Conservation (phyloP, 2,888 invertebrate species). For the Gortyna flavago region DNA sequence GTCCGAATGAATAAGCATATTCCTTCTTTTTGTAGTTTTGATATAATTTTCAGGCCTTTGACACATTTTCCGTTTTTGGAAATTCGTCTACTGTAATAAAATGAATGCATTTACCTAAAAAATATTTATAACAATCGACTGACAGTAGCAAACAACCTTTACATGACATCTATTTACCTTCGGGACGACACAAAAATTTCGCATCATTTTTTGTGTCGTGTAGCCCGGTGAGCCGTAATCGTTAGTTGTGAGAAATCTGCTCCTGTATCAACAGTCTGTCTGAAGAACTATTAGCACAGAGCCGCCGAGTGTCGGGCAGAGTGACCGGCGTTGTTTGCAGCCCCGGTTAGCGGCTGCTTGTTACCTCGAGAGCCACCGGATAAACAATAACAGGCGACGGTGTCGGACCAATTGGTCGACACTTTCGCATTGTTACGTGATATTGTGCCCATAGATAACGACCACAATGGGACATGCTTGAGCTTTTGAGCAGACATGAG, state of each 20-base stretch:
- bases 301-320: slow-evolving; percentile 68
- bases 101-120: neutral
- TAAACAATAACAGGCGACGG: slow-evolving; percentile 73
- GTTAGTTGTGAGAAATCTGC: slow-evolving; percentile 75
- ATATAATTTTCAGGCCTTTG: neutral
- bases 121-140: neutral
- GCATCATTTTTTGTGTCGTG: slow-evolving; percentile 52
- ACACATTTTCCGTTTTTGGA: neutral
- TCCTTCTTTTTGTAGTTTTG: neutral
- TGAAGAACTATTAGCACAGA: slow-evolving; percentile 79
- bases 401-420: slow-evolving; percentile 74
- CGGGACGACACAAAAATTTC: slow-evolving; percentile 48
- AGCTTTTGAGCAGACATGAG: slow-evolving; percentile 18
- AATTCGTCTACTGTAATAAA: neutral
- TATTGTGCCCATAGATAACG: slow-evolving; percentile 67
- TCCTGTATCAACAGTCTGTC: slow-evolving; percentile 69
- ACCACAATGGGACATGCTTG: slow-evolving; percentile 42
- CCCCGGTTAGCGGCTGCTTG: slow-evolving; percentile 83
- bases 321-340: slow-evolving; percentile 77
- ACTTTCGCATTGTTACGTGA: slow-evolving; percentile 81
- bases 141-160: neutral
- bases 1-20: neutral
- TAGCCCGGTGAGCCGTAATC: slow-evolving; percentile 68
- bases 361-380: slow-evolving; percentile 80
- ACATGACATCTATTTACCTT: slow-evolving; percentile 14